phyloP scores from a whole-genome alignment of 2,888 invertebrate species.

The Brachyopa scutellaris region DNA sequence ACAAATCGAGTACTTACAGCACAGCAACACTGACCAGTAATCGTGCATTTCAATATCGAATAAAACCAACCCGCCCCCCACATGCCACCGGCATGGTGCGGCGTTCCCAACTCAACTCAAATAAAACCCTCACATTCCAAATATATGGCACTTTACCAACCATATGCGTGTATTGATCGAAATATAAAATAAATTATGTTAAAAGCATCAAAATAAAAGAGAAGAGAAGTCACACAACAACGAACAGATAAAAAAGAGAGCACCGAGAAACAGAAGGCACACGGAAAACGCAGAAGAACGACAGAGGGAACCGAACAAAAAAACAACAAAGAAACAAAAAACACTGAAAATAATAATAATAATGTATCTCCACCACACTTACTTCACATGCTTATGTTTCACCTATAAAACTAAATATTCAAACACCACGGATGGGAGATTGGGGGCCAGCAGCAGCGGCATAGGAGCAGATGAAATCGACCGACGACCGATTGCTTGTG shows the following conservation, averaged over 20 bases:
- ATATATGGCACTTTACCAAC: slow-evolving; percentile 47
- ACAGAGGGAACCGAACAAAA: slow-evolving; percentile 6
- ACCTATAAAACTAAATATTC: slow-evolving; percentile 72
- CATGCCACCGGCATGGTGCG: too few species aligned
- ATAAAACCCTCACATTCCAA: slow-evolving; percentile 44
- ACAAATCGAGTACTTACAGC: too few species aligned
- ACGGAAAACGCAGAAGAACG: slow-evolving; percentile 24
- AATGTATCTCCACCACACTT: slow-evolving; percentile 68
- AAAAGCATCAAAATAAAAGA: slow-evolving; percentile 55
- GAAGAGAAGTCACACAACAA: slow-evolving; percentile 8
- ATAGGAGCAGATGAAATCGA: slow-evolving; percentile 51
- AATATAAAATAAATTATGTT: slow-evolving; percentile 63
- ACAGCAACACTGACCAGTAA: slow-evolving; percentile 38
- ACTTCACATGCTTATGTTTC: slow-evolving; percentile 69
- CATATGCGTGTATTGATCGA: slow-evolving; percentile 55
- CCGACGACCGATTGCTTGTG: slow-evolving; percentile 25
- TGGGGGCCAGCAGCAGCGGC: background rate
- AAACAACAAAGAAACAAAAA: background rate
- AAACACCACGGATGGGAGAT: slow-evolving; percentile 38
- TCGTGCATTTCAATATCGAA: slow-evolving; percentile 6
- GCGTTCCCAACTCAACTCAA: slow-evolving; percentile 11
- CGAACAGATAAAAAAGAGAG: slow-evolving; percentile 12
- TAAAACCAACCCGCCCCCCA: background rate
- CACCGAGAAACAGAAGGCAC: slow-evolving; percentile 28
- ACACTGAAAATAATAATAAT: slow-evolving; percentile 53